Percentiles rank a stretch among this genome's conserved stretches.
These are phyloP conservation scores for Tachyglossus aculeatus DNA, from an alignment of 2,797 vertebrate species.

Conservation along the genomic window DNA sequence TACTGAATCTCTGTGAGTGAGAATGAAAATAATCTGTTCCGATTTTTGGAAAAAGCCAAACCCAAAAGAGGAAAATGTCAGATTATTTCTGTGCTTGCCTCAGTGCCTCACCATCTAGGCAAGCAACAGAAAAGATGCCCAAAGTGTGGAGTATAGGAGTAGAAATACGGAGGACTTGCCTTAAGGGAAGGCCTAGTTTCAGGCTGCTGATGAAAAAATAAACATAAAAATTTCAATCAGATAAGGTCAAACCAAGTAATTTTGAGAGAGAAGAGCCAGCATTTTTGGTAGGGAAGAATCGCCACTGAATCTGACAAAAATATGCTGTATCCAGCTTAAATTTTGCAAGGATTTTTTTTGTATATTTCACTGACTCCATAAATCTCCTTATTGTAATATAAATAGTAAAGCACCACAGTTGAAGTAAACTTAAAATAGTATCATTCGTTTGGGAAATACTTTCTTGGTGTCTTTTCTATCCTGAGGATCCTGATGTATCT, in stretches of 20 bases:
- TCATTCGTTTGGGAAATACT: background rate
- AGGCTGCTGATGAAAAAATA: too few species aligned
- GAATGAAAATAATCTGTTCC: constrained; percentile 42
- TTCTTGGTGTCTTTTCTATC: background rate
- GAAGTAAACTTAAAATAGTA: background rate
- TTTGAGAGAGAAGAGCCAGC: background rate
- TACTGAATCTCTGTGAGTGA: constrained; percentile 46
- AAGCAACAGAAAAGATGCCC: background rate
- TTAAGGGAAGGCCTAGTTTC: too few species aligned
- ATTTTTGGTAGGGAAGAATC: background rate
- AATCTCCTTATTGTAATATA: background rate
- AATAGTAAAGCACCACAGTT: background rate
- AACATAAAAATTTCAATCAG: background rate
- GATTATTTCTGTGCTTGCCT: too few species aligned
- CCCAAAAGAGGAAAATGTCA: too few species aligned
- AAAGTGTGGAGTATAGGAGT: background rate
- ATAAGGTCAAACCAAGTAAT: constrained; percentile 10
- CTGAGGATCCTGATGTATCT: background rate
- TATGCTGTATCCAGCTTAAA: background rate
- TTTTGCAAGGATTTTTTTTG: too few species aligned
- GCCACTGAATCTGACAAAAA: constrained; percentile 7
- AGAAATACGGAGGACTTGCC: too few species aligned
- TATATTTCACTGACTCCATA: too few species aligned
- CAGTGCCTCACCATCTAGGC: too few species aligned
- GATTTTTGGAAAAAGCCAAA: background rate